Evolutionary conservation across 2,113 vertebrate species (phyloP).

Genomic region (Gavia stellata): DNA sequence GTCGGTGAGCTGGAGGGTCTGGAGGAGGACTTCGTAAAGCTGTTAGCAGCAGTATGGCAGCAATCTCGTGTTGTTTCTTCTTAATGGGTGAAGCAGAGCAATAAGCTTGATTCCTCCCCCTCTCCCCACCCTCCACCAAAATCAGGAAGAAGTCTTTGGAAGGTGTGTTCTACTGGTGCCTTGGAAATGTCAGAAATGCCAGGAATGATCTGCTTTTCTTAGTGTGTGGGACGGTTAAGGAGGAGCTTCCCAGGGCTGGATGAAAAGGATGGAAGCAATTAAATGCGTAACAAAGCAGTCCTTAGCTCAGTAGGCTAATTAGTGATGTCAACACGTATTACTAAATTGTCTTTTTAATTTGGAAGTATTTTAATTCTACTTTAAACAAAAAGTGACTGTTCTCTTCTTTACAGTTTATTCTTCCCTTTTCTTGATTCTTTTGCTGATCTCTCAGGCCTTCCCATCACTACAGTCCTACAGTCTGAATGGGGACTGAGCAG

Average conservation of each 20-base stretch:
- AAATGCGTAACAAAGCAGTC: background rate
- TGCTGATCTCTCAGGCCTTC: background rate
- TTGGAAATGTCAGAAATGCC: background rate
- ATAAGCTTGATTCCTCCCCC: background rate
- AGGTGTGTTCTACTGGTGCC: background rate
- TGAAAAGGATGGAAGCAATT: background rate
- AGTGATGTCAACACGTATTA: background rate
- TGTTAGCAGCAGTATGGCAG: background rate
- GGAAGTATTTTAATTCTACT: background rate
- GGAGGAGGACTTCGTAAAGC: background rate
- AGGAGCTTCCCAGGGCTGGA: background rate
- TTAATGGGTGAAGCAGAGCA: background rate
- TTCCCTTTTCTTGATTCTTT: background rate
- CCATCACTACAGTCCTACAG: background rate
- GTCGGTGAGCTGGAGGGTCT: accelerated
- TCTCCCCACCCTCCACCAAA: background rate
- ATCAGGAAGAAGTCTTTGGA: background rate
- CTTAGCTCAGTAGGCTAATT: background rate
- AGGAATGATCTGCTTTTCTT: background rate
- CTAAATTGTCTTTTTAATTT: background rate
- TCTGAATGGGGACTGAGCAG: background rate
- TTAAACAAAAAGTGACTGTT: background rate
- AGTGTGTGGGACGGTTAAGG: too few relatives aligned
- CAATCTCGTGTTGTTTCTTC: background rate
- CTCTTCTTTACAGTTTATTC: background rate